Base-by-base conservation (phyloP, 1,140 invertebrate species). In the Bombus difficillimus region DNA sequence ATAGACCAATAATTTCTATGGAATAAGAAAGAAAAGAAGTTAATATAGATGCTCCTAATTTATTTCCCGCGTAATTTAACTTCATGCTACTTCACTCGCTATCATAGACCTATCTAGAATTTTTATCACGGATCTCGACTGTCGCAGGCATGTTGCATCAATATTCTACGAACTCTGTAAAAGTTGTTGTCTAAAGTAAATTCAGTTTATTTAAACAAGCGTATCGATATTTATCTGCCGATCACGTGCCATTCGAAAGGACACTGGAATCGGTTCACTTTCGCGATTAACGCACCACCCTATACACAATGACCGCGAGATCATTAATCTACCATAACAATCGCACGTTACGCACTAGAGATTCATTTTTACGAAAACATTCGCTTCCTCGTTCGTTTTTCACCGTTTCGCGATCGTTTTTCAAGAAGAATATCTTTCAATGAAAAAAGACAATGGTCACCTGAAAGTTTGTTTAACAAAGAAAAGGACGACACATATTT, bases 131-230 rank as follows among this genome's bases (percentile, higher is more conserved):
- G 10, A 53, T 13, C 15, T 9, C 3, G 34, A 25, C n/a, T 34
- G 6, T 18, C n/a, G 6, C 12, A 25, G 12, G 3, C 68, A 37
- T 15, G n/a, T 53, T 62, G 68, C 28, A 39, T 37, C 39, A 62
- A 76, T 34, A 76, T 76, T 53, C 5, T 6, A 18, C 32, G 25
- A 80, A 28, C 4, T 18, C 9, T 28, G 28, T 43, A 13, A 62
- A 59, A 59, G 1, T 77, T 28, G 25, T 66, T 77, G 53, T 39
- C 37, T 62, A 77, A 77, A 77, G 28, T 59, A 77, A 77, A 77
- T 77, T 53, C 34, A 9, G 22, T 62, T 25, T 22, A 37, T 53
- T 53, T 22, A 22, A 18, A 22, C 32, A 34, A 18, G 8, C 32
- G 68, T 79, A 79, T 68, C 41, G 62, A 68, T 15, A 68, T 43